phyloP scores from a whole-genome alignment of 2,888 invertebrate species.

The Zaprionus bogoriensis region DNA sequence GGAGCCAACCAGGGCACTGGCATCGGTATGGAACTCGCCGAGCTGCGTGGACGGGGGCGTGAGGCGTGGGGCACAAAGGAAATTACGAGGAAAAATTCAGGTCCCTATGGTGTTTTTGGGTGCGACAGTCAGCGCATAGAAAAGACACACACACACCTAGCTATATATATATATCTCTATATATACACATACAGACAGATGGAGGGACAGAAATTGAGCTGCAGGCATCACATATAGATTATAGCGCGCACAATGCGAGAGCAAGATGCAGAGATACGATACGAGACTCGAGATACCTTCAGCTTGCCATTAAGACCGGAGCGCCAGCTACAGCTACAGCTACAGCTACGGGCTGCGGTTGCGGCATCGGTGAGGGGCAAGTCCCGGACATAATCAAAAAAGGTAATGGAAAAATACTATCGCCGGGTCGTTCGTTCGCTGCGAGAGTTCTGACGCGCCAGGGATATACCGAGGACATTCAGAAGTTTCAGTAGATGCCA shows the following conservation, averaged over 20 bases:
- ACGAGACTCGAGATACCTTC: conserved; percentile 51
- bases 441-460: conserved; percentile 7
- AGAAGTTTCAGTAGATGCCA: conserved; percentile 23
- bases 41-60: not conserved
- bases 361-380: conserved; percentile 19
- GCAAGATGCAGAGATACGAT: conserved; percentile 59
- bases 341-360: not conserved
- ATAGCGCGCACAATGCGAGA: conserved; percentile 56
- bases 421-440: conserved; percentile 25
- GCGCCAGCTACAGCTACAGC: not conserved
- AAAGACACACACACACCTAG: conserved; percentile 23
- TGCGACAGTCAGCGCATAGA: conserved; percentile 68
- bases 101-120: conserved; percentile 76
- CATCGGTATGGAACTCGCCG: conserved; percentile 18
- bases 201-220: conserved; percentile 24
- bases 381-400: conserved; percentile 62
- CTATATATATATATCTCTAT: conserved; percentile 10
- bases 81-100: conserved; percentile 77
- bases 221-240: conserved; percentile 65
- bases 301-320: conserved; percentile 30
- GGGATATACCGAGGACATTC: conserved; percentile 41
- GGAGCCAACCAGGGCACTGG: conserved; percentile 47
- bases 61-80: conserved; percentile 54
- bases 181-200: conserved; percentile 16
- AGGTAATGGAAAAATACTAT: conserved; percentile 72